Evolutionary conservation across 2,113 vertebrate genomes (phyloP), one percentile per base, ranked within the genome.

Genomic region (Cyanoliseus patagonus): DNA sequence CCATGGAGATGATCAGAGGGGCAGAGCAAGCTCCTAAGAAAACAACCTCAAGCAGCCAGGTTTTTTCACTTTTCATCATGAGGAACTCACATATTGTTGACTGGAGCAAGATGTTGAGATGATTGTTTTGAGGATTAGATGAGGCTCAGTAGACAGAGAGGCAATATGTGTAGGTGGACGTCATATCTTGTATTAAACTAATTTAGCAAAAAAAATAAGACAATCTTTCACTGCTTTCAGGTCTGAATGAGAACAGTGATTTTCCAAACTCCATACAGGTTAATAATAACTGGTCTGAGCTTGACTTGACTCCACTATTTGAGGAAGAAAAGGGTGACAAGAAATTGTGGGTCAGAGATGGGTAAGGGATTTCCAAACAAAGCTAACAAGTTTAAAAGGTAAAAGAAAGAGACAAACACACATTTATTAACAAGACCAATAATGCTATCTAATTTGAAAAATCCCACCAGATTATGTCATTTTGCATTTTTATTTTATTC

Each of bases 341-440:
- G 69, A 80, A 42, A 12, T 69, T 80, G 27, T 57, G 35, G 6
- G 7, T 63, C 75, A 77, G 49, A 49, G n/a, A 46, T 41, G 28
- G 4, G 4, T 24, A 84, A 70, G 39, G 19, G 6, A 70, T 94
- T 81, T 78, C 55, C 55, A 70, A 75, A 20, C 18, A 88, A 83
- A 66, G 10, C 16, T 41, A 78, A 41, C 16, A 63, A 39, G 27
- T 84, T 92, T 82, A 37, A 75, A 61, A 10, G 18, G 10, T 18
- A n/a, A 52, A 28, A 64, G 31, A 37, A 15, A 41, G 33, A 86
- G 10, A 62, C 4, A 66, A 81, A 81, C 7, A 53, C 0, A 41
- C 0, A 7, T 27, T 47, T 8, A 19, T 70, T 72, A 49, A 49
- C 1, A 3, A 87, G 14, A 57, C 3, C 33, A 24, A 13, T 0